Conservation (phyloP, 2,888 invertebrate species). For the Trimorus sp. region DNA sequence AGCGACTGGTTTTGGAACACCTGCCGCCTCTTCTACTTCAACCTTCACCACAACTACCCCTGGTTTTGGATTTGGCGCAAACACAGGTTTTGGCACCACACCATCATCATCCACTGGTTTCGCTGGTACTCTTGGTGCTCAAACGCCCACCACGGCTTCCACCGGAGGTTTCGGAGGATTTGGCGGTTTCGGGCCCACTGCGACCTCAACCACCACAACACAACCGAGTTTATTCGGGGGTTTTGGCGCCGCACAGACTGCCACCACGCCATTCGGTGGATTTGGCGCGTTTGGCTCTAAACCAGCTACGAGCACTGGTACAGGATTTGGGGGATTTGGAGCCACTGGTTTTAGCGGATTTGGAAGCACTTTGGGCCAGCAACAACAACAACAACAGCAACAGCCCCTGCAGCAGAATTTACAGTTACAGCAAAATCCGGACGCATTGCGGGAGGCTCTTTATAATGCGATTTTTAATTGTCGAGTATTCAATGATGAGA, state of each 20-base stretch:
- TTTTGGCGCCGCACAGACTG: conserved; percentile 81
- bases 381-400: conserved; percentile 64
- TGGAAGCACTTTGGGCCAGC: conserved; percentile 72
- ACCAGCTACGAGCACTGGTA: conserved; percentile 80
- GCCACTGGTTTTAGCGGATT: conserved; percentile 73
- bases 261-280: conserved; percentile 78
- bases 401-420: conserved; percentile 80
- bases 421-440: conserved; percentile 82
- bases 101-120: conserved; percentile 74
- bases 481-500: conserved; percentile 95
- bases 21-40: conserved; percentile 75
- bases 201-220: conserved; percentile 75
- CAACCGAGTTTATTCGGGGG: conserved; percentile 82
- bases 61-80: conserved; percentile 81
- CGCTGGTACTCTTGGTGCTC: conserved; percentile 73
- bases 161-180: conserved; percentile 77
- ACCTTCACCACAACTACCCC: conserved; percentile 52
- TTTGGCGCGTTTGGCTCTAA: conserved; percentile 83
- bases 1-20: conserved; percentile 80
- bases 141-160: conserved; percentile 43
- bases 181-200: conserved; percentile 75
- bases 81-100: conserved; percentile 81
- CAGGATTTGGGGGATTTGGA: conserved; percentile 82
- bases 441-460: conserved; percentile 86
- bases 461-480: conserved; percentile 90